These are phyloP conservation scores for Leptinotarsa peninsularis DNA, from an alignment of 2,888 invertebrate species.

Conservation along the genomic window DNA sequence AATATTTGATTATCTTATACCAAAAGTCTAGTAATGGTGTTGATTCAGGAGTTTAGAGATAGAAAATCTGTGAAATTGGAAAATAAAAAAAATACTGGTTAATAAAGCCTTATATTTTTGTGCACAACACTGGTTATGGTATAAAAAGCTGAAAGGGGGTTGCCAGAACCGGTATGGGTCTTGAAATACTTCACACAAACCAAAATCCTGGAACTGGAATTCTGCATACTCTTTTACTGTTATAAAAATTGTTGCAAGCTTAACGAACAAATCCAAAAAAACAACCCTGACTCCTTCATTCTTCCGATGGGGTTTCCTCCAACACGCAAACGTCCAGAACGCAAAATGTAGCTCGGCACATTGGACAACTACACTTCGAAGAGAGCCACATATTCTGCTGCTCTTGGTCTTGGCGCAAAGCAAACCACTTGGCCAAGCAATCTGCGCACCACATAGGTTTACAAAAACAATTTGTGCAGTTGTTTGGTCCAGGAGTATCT, in stretches of 20 bases:
- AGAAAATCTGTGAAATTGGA: too few relatives aligned
- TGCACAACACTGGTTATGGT: too few relatives aligned
- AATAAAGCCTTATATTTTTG: too few relatives aligned
- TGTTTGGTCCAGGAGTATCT: constrained; percentile 63
- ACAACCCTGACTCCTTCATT: neutral
- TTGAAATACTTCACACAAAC: neutral
- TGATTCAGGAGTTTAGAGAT: too few relatives aligned
- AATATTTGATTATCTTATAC: too few relatives aligned
- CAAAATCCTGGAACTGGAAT: neutral
- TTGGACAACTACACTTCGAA: constrained; percentile 88
- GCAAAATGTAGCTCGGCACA: constrained; percentile 88
- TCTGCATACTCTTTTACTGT: too few relatives aligned
- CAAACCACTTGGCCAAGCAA: constrained; percentile 91
- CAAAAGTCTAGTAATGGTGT: too few relatives aligned
- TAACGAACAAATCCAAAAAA: neutral
- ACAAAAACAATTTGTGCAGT: constrained; percentile 76
- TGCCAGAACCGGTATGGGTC: too few relatives aligned
- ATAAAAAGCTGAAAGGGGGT: too few relatives aligned
- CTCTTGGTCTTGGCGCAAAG: constrained; percentile 80
- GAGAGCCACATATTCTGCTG: constrained; percentile 82
- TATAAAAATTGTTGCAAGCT: neutral
- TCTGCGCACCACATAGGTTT: constrained; percentile 91
- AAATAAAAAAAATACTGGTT: too few relatives aligned
- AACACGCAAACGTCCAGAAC: constrained; percentile 79
- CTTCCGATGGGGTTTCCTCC: neutral